Evolutionary conservation across 2,113 vertebrate genomes (phyloP), one percentile per base, ranked within the genome.

Genomic region (Scomber japonicus): DNA sequence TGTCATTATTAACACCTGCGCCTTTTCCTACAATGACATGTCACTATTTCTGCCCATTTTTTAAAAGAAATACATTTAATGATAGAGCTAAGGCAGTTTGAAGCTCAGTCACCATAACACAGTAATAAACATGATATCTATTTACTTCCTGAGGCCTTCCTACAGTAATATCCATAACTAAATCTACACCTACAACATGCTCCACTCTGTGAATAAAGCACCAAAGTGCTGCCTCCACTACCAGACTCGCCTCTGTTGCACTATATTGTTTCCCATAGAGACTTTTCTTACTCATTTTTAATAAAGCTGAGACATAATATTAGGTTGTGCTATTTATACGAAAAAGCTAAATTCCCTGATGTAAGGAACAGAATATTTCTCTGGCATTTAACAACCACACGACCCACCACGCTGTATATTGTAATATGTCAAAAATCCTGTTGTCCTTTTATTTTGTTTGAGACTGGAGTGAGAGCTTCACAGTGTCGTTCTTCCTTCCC

Each of bases 141-240:
- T 44, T 45, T 35, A 31, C 49, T 72, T 61, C 19, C 24, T 44
- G 21, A 50, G 31, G 27, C 66, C 71, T 69, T 79, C 65, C 59
- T 81, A 55, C 9, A 40, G 35, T 40, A 40, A 55, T 66, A 64
- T 65, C 13, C n/a, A 30, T 48, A 57, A 44, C 19, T 73, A 17
- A 73, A 78, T 27, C 48, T 21, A 78, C 65, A 74, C 70, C 55
- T 64, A 61, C 68, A 69, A 35, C 10, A 64, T 27, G 15, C 24
- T 68, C 65, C 16, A 16, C 16, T 68, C 19, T 35, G 12, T 55
- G 57, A 79, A 66, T 59, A 59, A 63, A 61, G 48, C 10, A 45
- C 57, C 31, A 64, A 71, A 27, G 27, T 54, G 16, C 78, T 51
- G 73, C 81, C 64, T 78, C 65, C 69, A 54, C 71, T 54, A 64